Evolutionary conservation across 1,140 invertebrate species (phyloP), one percentile per base, ranked within the genome.

Genomic region (Ptiloglossa arizonensis): DNA sequence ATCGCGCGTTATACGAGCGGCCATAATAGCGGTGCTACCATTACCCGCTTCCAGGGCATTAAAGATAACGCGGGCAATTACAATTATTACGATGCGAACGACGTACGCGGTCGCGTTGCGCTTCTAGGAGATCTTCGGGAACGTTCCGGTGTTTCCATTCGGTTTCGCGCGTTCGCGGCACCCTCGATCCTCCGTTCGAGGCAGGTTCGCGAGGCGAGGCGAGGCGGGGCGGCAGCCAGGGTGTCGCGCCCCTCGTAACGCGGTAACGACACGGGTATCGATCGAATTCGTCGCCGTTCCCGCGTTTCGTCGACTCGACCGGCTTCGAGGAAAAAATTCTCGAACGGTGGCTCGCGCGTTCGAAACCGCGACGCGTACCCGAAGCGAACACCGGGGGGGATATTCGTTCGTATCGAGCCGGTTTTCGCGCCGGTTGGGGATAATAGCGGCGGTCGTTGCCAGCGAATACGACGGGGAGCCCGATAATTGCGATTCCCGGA

Each of bases 41-140:
- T 91, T 88, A 87, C 84, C 67, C 75, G 86, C 84, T 90, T 83
- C 79, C 80, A 88, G 86, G 79, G 88, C 87, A 91, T 91, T 91
- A 89, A 91, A 91, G 90, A 92, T 91, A 91, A 87, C 85, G 81
- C 77, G 79, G 77, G 87, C 86, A 91, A 91, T 91, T 91, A 91
- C 90, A 86, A 89, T 91, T 67, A 90, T 92, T 91, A 90, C 81
- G 82, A 90, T 71, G 86, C 77, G 81, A 86, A 76, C 63, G 27
- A 76, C 71, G 79, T 73, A 50, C 68, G 75, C 64, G 50, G 32
- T 46, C 71, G 80, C 27, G 80, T 85, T 86, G 75, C 75, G 80
- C 73, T 82, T 80, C 82, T 86, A 85, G 82, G 79, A 86, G 85
- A 89, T 86, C 72, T 86, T 82, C 81, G 81, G n/a, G 85, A 88